These are phyloP conservation scores for Eurypyga helias DNA, from an alignment of 2,113 vertebrate species.

Conservation along the genomic window DNA sequence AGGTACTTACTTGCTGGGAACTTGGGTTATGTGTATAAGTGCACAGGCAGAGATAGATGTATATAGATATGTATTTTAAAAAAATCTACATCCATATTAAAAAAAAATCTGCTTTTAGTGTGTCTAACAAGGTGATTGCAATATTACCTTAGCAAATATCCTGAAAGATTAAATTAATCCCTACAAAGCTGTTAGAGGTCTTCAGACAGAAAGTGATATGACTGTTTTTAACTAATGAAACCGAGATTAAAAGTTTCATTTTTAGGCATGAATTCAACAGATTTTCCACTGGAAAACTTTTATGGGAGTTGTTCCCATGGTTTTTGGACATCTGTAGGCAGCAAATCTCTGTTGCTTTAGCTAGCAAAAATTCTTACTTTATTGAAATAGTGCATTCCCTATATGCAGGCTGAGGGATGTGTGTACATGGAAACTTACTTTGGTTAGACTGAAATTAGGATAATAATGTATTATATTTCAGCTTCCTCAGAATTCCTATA, in stretches of 20 bases:
- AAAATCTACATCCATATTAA: neutral
- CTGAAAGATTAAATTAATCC: neutral
- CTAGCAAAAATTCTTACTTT: neutral
- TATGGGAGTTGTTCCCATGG: neutral
- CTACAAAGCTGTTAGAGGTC: neutral
- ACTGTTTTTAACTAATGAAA: neutral
- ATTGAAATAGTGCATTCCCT: neutral
- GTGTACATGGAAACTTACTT: neutral
- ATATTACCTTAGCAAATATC: neutral
- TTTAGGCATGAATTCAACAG: neutral
- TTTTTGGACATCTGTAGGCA: neutral
- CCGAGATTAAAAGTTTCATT: neutral
- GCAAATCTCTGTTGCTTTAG: neutral
- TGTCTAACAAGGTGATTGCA: neutral
- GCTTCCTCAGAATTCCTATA: neutral
- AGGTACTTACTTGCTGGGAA: neutral
- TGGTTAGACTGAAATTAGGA: no score
- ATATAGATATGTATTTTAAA: neutral
- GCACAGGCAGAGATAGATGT: accelerated
- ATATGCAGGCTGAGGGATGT: neutral
- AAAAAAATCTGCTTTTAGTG: neutral
- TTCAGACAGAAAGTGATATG: neutral
- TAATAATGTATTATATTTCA: no score
- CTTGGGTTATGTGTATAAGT: accelerated
- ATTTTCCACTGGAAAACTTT: neutral